These are phyloP conservation scores for Caerostris darwini DNA, from an alignment of 1,140 invertebrate genomes.

Conservation along the genomic window DNA sequence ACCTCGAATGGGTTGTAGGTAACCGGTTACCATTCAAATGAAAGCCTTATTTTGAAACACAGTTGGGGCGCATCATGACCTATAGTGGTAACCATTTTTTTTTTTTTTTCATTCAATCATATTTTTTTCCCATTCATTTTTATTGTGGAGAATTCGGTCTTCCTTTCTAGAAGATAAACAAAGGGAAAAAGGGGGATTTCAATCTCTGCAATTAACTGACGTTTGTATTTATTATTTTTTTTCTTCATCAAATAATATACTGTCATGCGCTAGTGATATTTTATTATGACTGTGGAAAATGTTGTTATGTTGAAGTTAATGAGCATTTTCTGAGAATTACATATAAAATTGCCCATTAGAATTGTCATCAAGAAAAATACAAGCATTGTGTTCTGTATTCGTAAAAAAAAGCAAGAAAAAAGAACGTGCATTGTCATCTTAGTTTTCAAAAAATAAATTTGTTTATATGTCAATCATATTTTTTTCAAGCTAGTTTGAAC, in stretches of 20 bases:
- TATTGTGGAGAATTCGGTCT: neutral
- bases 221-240: neutral
- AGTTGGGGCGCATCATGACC: conserved; percentile 28
- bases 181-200: neutral
- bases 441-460: too few relatives aligned
- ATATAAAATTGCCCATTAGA: neutral
- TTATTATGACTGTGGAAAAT: neutral
- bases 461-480: too few relatives aligned
- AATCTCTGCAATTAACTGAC: neutral
- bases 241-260: neutral
- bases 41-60: neutral
- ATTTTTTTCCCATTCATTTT: conserved; percentile 14
- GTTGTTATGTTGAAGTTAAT: neutral
- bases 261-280: neutral
- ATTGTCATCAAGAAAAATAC: too few relatives aligned
- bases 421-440: too few relatives aligned
- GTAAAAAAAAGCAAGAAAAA: too few relatives aligned
- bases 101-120: conserved; percentile 14
- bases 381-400: too few relatives aligned
- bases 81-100: conserved; percentile 45
- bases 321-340: neutral
- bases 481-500: too few relatives aligned
- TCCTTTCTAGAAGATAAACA: conserved; percentile 2
- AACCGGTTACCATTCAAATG: conserved; percentile 52
- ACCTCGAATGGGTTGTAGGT: conserved; percentile 11